Conservation (phyloP, 2,888 invertebrate genomes). For the Unio pictorum region DNA sequence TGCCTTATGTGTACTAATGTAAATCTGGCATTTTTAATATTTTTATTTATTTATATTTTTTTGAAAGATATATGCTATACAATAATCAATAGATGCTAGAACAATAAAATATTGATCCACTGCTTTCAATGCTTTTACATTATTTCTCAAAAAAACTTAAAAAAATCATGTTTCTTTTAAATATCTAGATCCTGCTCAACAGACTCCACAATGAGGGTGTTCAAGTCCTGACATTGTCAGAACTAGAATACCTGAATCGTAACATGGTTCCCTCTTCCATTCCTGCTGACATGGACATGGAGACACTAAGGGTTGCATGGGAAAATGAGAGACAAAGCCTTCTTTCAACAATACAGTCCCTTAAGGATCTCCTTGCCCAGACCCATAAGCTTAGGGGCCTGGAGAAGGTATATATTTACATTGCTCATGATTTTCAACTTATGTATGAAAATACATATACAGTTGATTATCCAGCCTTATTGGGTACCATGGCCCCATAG, state of each 20-base stretch:
- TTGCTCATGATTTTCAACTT: too few relatives aligned
- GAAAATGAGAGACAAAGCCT: constrained; percentile 63
- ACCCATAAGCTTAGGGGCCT: constrained; percentile 50
- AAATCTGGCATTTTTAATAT: too few relatives aligned
- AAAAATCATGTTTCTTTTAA: neutral
- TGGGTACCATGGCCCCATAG: too few relatives aligned
- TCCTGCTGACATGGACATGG: constrained; percentile 33
- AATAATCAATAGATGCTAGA: too few relatives aligned
- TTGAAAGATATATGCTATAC: too few relatives aligned
- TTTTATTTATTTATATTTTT: too few relatives aligned
- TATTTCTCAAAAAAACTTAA: too few relatives aligned
- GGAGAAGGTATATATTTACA: constrained; percentile 35
- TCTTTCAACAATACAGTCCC: constrained; percentile 61
- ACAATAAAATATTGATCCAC: too few relatives aligned
- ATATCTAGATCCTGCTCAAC: neutral
- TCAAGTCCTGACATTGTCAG: constrained; percentile 65
- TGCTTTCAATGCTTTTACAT: too few relatives aligned
- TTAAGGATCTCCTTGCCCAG: constrained; percentile 65
- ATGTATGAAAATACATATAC: too few relatives aligned
- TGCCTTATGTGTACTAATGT: too few relatives aligned
- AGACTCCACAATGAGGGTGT: constrained; percentile 68
- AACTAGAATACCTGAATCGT: constrained; percentile 64
- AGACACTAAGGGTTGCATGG: constrained; percentile 57
- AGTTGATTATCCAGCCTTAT: too few relatives aligned
- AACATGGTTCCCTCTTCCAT: constrained; percentile 42